Base-by-base conservation (phyloP, 2,113 vertebrate genomes). In the Sclerurus mexicanus region DNA sequence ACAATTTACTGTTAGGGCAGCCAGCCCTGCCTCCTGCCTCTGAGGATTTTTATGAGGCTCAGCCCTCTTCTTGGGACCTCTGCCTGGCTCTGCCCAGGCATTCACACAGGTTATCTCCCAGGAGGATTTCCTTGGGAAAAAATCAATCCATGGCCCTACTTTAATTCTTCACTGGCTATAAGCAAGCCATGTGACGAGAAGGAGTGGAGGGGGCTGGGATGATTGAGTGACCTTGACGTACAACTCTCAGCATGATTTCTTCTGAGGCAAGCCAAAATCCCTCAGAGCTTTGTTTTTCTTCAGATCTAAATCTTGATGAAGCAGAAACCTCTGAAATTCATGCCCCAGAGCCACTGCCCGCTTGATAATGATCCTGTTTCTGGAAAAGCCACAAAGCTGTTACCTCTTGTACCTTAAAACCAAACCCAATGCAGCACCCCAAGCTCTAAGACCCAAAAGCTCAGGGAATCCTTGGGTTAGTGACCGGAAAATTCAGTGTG, bases 271-370 rank as follows among this genome's bases (percentile, higher is more conserved):
- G 52, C 0, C 0, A 88, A 94, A 94, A 90, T 92, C 83, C 80
- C 73, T 94, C 28, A 74, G 58, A 77, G 78, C 59, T 94, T 83
- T 80, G 74, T 73, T 76, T 95, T 85, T 82, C 94, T 91, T 85
- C 75, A 89, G 82, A 85, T 79, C 82, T 88, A 90, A 94, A 80
- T 80, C 72, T 83, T 21, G 1, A 56, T 1, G 10, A 84, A 85
- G 60, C 59, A 92, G 44, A 92, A 95, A 86, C 40, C 64, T 81
- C 94, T 82, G 87, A 78, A 89, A 95, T 93, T 89, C 66, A 44
- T 39, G 83, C 76, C 96, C 76, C 40, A 75, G 53, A 89, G 83
- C 80, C 64, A 88, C 66, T 64, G 83, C n/a, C 44, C 75, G 60
- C 56, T 85, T 66, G 49, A 76, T 74, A 86, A 92, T 2, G 35